Base-by-base conservation (phyloP, 2,113 vertebrate genomes). In the Eira barbara region DNA sequence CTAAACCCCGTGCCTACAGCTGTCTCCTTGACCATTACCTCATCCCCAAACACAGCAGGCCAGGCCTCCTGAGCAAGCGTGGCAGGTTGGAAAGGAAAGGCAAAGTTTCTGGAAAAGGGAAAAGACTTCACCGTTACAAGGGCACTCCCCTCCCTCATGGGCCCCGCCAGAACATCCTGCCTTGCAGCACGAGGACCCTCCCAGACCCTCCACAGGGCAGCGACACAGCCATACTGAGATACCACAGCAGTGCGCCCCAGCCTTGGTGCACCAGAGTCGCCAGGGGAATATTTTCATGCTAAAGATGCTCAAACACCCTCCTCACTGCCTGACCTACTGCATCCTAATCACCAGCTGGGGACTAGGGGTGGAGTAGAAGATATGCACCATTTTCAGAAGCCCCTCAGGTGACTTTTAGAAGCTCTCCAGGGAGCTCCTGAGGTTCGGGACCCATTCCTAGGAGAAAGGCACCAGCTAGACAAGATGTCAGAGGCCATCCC, bases 11-110 rank as follows among this genome's bases (percentile, higher is more conserved):
- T 17, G 63, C 31, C 80, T 80, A 23, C 0, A 20, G 74, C 8
- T 10, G 85, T 52, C 76, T 74, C 92, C 10, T 52, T 95, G 95
- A 67, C 91, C 80, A 25, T 97, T 89, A 97, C 95, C 93, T 97
- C 96, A 97, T 78, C 73, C 82, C 89, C 96, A 88, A 95, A 61
- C 63, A 49, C 81, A 6, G 15, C 52, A 47, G 93, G 55, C 91
- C 79, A 61, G 59, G 55, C 39, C 73, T 74, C 55, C n/a, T 0
- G 29, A 39, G 31, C 21, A 13, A 63, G 2, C 31, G 18, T 34
- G 36, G 47, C 34, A 93, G 23, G 82, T 81, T 4, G 15, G 61
- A 57, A 47, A 78, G n/a, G 31, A 89, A 61, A 55, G 7, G 17
- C 3, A 0, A 42, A 42, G 47, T 61, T 81, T 67, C 69, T 71